phyloP scores from a whole-genome alignment of 2,888 invertebrate species.

The Craniophora ligustri region DNA sequence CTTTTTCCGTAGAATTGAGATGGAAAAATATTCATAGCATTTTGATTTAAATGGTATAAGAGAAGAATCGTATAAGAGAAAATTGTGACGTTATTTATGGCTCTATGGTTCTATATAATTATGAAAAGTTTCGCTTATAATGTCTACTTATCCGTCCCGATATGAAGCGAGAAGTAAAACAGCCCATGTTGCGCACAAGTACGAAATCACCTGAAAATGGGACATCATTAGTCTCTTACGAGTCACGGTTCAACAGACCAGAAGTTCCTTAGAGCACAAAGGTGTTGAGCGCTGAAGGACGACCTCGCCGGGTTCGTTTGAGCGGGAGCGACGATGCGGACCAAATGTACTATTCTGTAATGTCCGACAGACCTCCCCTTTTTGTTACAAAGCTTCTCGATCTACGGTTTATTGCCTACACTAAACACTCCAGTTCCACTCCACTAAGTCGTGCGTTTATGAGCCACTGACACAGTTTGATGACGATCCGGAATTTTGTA shows the following conservation, averaged over 20 bases:
- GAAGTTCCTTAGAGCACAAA: constrained; percentile 69
- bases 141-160: not conserved
- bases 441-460: constrained; percentile 44
- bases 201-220: constrained; percentile 50
- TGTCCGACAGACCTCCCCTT: constrained; percentile 47
- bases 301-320: constrained; percentile 50
- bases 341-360: constrained; percentile 48
- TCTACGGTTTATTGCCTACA: constrained; percentile 45
- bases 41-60: too few species aligned
- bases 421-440: constrained; percentile 48
- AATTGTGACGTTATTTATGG: too few species aligned
- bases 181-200: constrained; percentile 29
- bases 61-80: too few species aligned
- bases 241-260: constrained; percentile 70
- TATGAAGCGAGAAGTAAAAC: not conserved
- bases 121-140: too few species aligned
- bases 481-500: constrained; percentile 39
- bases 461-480: constrained; percentile 43
- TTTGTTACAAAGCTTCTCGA: constrained; percentile 45
- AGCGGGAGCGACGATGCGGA: constrained; percentile 55
- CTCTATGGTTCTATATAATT: too few species aligned
- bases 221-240: constrained; percentile 73
- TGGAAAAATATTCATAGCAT: too few species aligned
- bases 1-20: too few species aligned
- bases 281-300: constrained; percentile 62